Evolutionary conservation across 1,140 invertebrate genomes (phyloP), one percentile per base, ranked within the genome.

Genomic region (Leptinotarsa lineolata): DNA sequence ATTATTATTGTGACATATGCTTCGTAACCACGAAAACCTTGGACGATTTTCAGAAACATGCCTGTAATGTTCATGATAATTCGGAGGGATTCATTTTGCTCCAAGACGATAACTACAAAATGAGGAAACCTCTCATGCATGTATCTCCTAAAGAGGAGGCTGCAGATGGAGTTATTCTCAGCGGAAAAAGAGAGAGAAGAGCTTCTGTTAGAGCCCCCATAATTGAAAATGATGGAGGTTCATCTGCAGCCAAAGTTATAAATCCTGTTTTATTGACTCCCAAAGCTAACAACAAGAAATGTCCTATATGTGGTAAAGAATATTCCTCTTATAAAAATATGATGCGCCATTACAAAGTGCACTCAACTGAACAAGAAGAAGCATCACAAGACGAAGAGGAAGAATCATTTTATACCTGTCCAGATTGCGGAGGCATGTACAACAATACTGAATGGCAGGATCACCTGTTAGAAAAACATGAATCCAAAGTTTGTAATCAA

Each of bases 401-500:
- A 83, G 72, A 86, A 85, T 79, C 86, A 84, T 73, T 88, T 84
- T 88, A 88, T 75, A 87, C 86, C 15, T 89, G 88, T 77, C 88
- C 87, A 5, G 87, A 88, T 78, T 88, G 87, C 67, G 86, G 87
- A 70, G 86, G 85, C 18, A 86, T 88, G 78, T 88, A 87, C 75
- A 86, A 86, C 72, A 85, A 85, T 4, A 85, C 86, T 54, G 86
- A 86, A 58, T 88, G 87, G 87, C 86, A 86, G 16, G 83, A 87
- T 73, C 87, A 88, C 77, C 86, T 88, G 76, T 84, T 84, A 13
- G 85, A 85, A 18, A 86, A 86, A 76, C 84, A 85, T 70, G 85
- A 87, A 65, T 84, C 87, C n/a, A 85, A 86, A 68, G 86, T 86
- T 65, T 92, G 91, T 64, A 85, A 87, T 13, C 87, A 91, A 12